phyloP scores from a whole-genome alignment of 1,140 invertebrate genomes.

The Spodoptera frugiperda region DNA sequence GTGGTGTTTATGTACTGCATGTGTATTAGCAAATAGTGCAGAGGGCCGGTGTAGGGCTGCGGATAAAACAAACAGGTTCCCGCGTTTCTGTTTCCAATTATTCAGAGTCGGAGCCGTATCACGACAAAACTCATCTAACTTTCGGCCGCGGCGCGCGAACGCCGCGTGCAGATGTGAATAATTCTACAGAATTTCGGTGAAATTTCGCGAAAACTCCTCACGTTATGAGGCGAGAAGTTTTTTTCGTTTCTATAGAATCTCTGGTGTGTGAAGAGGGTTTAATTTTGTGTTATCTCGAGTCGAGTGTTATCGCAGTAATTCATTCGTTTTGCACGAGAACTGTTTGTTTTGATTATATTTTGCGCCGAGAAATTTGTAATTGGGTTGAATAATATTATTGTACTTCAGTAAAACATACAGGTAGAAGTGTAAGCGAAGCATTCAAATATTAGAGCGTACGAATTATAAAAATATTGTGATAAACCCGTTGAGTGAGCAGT shows the following conservation, averaged over 20 bases:
- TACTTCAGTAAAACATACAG: background rate
- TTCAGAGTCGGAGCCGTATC: constrained; percentile 55
- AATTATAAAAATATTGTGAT: background rate
- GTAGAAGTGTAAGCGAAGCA: background rate
- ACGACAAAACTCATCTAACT: constrained; percentile 73
- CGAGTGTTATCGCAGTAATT: constrained; percentile 44
- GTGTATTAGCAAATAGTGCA: constrained; percentile 3
- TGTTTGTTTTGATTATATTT: constrained; percentile 38
- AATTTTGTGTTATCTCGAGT: constrained; percentile 44
- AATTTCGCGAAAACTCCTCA: constrained; percentile 45
- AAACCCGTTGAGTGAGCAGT: background rate
- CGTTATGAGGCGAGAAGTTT: constrained; percentile 48
- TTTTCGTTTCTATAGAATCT: constrained; percentile 41
- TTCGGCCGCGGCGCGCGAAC: constrained; percentile 47
- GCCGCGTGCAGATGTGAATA: constrained; percentile 57
- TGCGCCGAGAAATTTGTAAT: constrained; percentile 29
- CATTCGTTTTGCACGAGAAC: constrained; percentile 19
- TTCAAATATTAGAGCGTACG: background rate
- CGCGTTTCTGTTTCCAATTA: constrained; percentile 63
- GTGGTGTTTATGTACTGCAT: background rate
- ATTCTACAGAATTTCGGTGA: constrained; percentile 58
- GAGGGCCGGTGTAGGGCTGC: background rate
- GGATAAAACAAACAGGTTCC: constrained; percentile 44
- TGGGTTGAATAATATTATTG: background rate
- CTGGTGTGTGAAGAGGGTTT: constrained; percentile 43